Percentiles rank a stretch among this genome's conserved stretches.
These are phyloP conservation scores for Gadus chalcogrammus DNA, from an alignment of 2,113 vertebrate genomes.

Conservation along the genomic window DNA sequence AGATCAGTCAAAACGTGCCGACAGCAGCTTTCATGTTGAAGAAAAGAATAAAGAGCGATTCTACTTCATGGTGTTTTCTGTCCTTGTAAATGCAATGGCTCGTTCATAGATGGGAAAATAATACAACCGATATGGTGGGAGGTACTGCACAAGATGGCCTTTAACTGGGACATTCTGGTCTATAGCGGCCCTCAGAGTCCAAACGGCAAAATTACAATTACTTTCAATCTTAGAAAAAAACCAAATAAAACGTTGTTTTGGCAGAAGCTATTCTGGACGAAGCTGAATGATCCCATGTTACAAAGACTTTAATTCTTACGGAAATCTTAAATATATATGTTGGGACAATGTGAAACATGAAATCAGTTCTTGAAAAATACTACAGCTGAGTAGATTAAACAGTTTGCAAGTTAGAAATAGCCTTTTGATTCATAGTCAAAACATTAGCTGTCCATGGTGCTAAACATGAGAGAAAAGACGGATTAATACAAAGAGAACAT, in stretches of 20 bases:
- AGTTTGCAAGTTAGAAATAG: slow-evolving; percentile 13
- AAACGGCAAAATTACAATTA: neutral
- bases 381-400: slow-evolving; percentile 17
- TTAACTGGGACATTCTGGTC: neutral
- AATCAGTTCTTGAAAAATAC: neutral
- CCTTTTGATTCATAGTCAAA: neutral
- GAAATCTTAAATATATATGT: neutral
- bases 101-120: neutral
- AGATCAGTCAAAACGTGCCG: slow-evolving; percentile 14
- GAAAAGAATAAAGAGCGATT: neutral
- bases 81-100: neutral
- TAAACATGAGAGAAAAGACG: neutral
- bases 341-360: neutral
- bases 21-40: neutral
- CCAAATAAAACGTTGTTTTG: too few species aligned
- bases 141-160: neutral
- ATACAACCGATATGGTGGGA: neutral
- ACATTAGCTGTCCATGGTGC: slow-evolving; percentile 20
- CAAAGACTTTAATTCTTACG: too few species aligned
- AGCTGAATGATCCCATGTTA: too few species aligned
- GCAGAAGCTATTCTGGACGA: too few species aligned
- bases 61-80: neutral
- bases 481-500: slow-evolving; percentile 7
- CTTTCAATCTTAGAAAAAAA: too few species aligned
- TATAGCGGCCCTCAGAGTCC: neutral